Base-by-base conservation (phyloP, 2,888 invertebrate genomes). In the Euphydryas editha region DNA sequence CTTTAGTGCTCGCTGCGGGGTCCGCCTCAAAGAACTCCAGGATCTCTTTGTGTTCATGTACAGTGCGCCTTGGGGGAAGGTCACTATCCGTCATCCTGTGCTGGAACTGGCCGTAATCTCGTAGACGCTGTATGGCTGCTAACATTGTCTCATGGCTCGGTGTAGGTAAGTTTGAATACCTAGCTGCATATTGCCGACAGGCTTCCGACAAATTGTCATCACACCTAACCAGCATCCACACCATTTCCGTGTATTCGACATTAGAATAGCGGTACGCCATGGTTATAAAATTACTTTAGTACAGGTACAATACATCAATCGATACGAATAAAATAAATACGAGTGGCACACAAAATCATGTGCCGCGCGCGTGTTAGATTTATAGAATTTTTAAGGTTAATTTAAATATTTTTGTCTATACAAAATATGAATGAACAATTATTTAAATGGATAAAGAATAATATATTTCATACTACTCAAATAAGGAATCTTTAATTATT, bases 1-100 rank as follows among this genome's bases (percentile, higher is more conserved):
- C 44, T 2, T 56, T 62, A 7, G 56, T 62, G 36, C 62, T 46
- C 42, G 44, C 61, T 18, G 54, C 55, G 20, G 61, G 61, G 24
- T 61, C 44, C 8, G 42, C 42, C 21, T 54, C 30, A 42, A 55
- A 61, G 21, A 24, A 57, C 20, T 57, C 39, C 20, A 39, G 20
- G 5, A 57, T 39, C n/a, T 59, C 46, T 46, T 59, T 46, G 13
- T 59, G 15, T 8, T 46, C 59, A 24, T 44, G 44, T 6, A 46
- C 60, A 39, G 51, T 51, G 21, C 37, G 51, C 51, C 20, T 20
- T 10, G 51, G 37, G 7, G 51, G 60, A 18, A 39, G 51, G 18
- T 51, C 60, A 60, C 60, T 36, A 60, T 55, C 61, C 1, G 42
- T 61, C 15, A 18, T 13, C 17, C 24, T 44, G 44, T 42, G n/a